Evolutionary conservation across 2,888 invertebrate genomes (phyloP).

Genomic region (Zonitis immaculata): DNA sequence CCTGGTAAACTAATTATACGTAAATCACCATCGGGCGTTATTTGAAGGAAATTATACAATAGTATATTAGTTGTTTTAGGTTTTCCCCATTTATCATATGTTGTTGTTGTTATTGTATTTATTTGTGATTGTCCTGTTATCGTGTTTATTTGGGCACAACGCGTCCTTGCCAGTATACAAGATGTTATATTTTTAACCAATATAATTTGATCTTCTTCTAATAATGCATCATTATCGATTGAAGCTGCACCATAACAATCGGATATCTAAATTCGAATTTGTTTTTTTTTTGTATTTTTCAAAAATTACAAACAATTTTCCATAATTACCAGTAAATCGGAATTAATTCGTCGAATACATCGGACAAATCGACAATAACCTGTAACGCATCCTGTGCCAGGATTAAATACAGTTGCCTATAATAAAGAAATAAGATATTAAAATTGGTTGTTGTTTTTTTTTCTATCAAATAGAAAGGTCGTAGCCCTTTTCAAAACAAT

Average conservation of each 20-base stretch:
- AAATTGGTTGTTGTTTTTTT: not conserved
- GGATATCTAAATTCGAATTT: conserved; percentile 45
- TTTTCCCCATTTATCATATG: conserved; percentile 31
- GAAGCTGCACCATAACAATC: conserved; percentile 54
- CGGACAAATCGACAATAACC: conserved; percentile 60
- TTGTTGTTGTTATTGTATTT: conserved; percentile 46
- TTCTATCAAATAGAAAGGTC: not conserved
- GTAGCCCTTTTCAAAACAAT: not conserved
- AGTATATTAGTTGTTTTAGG: conserved; percentile 36
- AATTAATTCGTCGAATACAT: conserved; percentile 55
- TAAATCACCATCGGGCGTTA: conserved; percentile 54
- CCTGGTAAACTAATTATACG: conserved; percentile 54
- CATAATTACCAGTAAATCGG: conserved; percentile 52
- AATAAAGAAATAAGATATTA: conserved; percentile 1
- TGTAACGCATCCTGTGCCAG: conserved; percentile 49
- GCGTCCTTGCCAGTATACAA: conserved; percentile 59
- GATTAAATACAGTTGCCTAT: conserved; percentile 14
- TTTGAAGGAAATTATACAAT: conserved; percentile 55
- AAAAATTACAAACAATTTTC: not conserved
- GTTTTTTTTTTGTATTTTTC: not conserved
- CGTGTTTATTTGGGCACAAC: conserved; percentile 60
- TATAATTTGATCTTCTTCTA: conserved; percentile 52
- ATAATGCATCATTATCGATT: conserved; percentile 50
- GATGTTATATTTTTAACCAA: conserved; percentile 62
- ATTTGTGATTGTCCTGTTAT: conserved; percentile 61